These are phyloP conservation scores for Acanthiza pusilla DNA, from an alignment of 2,797 vertebrate genomes.

Conservation along the genomic window DNA sequence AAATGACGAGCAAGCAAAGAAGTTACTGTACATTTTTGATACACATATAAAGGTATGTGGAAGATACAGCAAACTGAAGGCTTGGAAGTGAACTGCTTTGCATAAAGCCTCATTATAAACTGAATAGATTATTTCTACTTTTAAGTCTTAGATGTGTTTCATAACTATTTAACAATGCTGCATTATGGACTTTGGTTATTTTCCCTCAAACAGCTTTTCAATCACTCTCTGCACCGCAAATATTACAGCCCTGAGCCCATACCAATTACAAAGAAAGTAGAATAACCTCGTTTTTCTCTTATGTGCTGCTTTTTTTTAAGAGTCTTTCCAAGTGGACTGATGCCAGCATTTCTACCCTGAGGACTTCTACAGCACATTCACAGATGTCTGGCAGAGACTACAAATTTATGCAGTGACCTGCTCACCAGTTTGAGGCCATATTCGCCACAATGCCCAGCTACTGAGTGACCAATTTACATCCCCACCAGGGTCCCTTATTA, in stretches of 20 bases:
- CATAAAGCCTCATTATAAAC: neutral
- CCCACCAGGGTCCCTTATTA: neutral
- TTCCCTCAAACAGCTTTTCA: constrained; percentile 24
- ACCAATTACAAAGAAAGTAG: constrained; percentile 49
- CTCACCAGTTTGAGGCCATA: neutral
- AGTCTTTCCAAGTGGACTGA: constrained; percentile 38
- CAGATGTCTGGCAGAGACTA: constrained; percentile 62
- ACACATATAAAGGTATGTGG: neutral
- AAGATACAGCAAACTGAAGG: neutral
- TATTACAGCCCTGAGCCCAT: neutral
- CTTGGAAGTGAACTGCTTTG: neutral
- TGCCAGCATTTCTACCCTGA: constrained; percentile 53
- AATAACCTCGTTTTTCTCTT: constrained; percentile 18
- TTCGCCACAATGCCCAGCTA: neutral
- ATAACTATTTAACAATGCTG: constrained; percentile 2
- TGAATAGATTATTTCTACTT: neutral
- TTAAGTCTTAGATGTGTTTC: neutral
- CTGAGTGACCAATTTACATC: neutral
- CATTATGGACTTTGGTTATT: neutral
- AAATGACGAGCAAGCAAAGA: neutral
- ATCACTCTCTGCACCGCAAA: constrained; percentile 7
- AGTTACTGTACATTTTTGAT: neutral
- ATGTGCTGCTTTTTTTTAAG: constrained; percentile 45
- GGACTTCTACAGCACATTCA: constrained; percentile 34
- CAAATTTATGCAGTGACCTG: neutral